Evolutionary conservation across 1,140 invertebrate genomes (phyloP), one percentile per base, ranked within the genome.

Genomic region (Belonocnema kinseyi): DNA sequence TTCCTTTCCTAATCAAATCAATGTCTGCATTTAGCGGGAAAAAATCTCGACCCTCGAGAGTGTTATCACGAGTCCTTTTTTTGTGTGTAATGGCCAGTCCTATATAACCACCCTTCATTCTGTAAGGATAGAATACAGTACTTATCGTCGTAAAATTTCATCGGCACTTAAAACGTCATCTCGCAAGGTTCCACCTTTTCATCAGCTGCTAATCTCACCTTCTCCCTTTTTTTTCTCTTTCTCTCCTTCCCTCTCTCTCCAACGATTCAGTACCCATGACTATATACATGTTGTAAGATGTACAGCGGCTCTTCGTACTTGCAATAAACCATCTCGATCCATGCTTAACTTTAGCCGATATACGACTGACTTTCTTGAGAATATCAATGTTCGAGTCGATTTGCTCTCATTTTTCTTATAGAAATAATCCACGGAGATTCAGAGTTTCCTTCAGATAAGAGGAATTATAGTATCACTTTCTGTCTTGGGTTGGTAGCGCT

Each of bases 121-220:
- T 26, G 10, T 26, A 40, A 66, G 61, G 26, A 66, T 26, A 66
- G 61, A 66, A 66, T 66, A 66, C 61, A 40, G 61, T 33, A 66
- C 72, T 81, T 79, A 76, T 81, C 80, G 77, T 56, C 51, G 73
- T 74, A 79, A 66, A 77, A 82, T 82, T 79, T 77, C 73, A 73
- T 75, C 74, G 77, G 77, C 77, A 74, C 80, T 81, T 77, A 79
- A 81, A 81, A 79, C 80, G 80, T 81, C 80, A 81, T 81, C 73
- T 75, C 66, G 26, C 19, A 21, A 26, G 77, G 75, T 73, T 81
- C 77, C 75, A 79, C 77, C 80, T 81, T 81, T 81, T 81, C 80
- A 79, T 82, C 80, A 77, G 77, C 77, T 77, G 77, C 77, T 82
- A 82, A 82, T 82, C 73, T 76, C 73, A 50, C 71, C 51, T 52